Base-by-base conservation (phyloP, 2,888 invertebrate species). In the Platycheirus rosarum region DNA sequence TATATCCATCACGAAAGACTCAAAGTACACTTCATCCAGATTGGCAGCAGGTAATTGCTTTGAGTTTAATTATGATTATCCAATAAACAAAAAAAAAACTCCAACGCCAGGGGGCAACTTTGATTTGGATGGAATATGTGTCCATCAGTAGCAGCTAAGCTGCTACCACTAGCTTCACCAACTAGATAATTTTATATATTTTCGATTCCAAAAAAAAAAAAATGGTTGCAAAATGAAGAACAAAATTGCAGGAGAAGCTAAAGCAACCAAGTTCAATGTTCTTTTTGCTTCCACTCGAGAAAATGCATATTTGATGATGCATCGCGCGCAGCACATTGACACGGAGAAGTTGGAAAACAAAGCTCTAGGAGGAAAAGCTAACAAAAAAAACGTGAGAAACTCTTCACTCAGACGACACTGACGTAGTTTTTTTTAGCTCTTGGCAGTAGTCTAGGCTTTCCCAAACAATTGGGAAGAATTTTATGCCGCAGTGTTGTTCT, bases 301-400 rank as follows among this genome's bases (percentile, higher is more conserved):
- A 23, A 65, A 49, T 65, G 65, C 65, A 65, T 65, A 53, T 68
- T 53, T 55, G 66, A 55, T 53, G 53, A 68, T 68, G 53, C 66
- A 66, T 14, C 51, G 51, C n/a, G n/a, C 40, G 42, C 16, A 42
- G 60, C 60, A 60, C 60, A 44, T 60, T 60, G 60, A 60, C 29
- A 44, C 66, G 66, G 18, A 29, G 53, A 20, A 18, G 8, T 18
- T n/a, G 18, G 14, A 26, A 13, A 49, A 49, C 0, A 8, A 14
- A 26, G 13, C 23, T 14, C 7, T 11, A 57, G 40, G 14, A 35
- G 49, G 23, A 55, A 53, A 68, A 44, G 53, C 66, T 51, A 37
- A 68, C 66, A 66, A 60, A n/a, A n/a, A n/a, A 60, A 60, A 44
- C 60, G 60, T 60, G 60, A 60, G 60, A 60, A 60, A 40, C 44